Evolutionary conservation across 2,113 vertebrate genomes (phyloP).

Genomic region (Gobius niger): DNA sequence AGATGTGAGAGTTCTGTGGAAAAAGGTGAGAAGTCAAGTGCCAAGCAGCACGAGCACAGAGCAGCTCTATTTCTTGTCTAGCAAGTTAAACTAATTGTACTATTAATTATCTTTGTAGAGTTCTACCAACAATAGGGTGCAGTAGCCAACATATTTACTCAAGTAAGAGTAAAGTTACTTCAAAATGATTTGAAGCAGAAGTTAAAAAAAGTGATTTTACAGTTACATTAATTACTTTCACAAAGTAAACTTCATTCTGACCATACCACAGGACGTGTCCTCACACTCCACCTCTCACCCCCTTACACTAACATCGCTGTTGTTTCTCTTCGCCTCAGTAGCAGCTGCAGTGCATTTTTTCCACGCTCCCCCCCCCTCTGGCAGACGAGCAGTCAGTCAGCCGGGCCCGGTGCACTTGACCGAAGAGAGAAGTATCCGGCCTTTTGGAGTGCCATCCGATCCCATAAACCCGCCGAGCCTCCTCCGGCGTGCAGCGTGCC

Average conservation of each 20-base stretch:
- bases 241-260: constrained; percentile 1
- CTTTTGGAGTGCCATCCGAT: constrained; percentile 75
- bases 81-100: too few relatives aligned
- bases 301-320: constrained; percentile 32
- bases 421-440: constrained; percentile 50
- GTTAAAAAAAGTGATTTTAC: too few relatives aligned
- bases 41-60: too few relatives aligned
- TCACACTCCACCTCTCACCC: constrained; percentile 1
- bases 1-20: too few relatives aligned
- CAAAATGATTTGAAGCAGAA: too few relatives aligned
- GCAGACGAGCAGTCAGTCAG: constrained; percentile 45
- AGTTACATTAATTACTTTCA: too few relatives aligned
- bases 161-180: too few relatives aligned
- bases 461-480: constrained; percentile 67
- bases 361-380: constrained; percentile 47
- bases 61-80: too few relatives aligned
- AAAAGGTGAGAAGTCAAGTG: too few relatives aligned
- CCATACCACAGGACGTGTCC: background rate
- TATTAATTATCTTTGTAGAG: too few relatives aligned
- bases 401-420: constrained; percentile 25
- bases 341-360: constrained; percentile 66
- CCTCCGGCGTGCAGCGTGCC: constrained; percentile 22
- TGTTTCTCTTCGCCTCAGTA: constrained; percentile 51
- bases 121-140: too few relatives aligned
- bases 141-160: too few relatives aligned